Evolutionary conservation across 2,797 vertebrate genomes (phyloP).

Genomic region (Pteronotus mesoamericanus): DNA sequence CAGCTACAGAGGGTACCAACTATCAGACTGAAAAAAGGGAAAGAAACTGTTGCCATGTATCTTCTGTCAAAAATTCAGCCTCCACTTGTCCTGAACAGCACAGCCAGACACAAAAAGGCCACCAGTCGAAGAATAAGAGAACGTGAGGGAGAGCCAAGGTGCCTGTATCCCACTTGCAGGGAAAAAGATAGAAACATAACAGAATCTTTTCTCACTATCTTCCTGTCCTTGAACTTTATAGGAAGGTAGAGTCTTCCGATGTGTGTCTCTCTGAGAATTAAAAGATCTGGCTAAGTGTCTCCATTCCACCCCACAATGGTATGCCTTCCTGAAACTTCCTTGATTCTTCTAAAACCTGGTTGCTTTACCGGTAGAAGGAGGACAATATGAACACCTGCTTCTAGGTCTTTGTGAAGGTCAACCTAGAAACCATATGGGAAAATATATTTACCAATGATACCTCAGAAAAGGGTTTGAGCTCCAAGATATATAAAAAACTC

Average conservation of each 20-base stretch:
- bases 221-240: background rate
- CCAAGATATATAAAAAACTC: no score
- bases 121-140: background rate
- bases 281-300: background rate
- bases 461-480: no score
- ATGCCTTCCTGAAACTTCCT: background rate
- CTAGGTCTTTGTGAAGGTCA: background rate
- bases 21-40: background rate
- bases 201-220: background rate
- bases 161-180: background rate
- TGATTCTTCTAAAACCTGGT: background rate
- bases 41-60: conserved; percentile 79
- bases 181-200: background rate
- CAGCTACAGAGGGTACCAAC: background rate
- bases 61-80: conserved; percentile 76
- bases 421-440: no score
- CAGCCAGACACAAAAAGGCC: conserved; percentile 77
- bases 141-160: background rate
- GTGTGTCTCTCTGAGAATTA: background rate
- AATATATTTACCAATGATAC: no score
- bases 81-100: conserved; percentile 80
- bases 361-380: background rate
- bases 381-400: background rate
- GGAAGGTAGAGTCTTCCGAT: background rate
- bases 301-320: background rate